Conservation (phyloP, 2,888 invertebrate genomes). For the Cinara cedri region DNA sequence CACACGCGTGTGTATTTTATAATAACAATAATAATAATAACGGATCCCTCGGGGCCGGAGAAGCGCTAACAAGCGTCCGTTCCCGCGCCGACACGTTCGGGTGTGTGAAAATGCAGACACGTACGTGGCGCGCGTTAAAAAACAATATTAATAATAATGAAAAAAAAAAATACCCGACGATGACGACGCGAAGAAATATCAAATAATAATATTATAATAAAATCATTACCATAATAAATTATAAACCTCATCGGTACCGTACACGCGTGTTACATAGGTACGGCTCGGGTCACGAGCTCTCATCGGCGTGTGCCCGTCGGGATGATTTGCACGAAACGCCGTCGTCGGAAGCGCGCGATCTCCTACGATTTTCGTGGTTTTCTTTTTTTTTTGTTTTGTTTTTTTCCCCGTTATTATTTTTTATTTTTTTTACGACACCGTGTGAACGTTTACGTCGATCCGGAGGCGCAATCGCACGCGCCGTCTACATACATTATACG, state of each 20-base stretch:
- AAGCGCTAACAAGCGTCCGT: conserved; percentile 46
- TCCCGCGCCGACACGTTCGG: background rate
- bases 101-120: conserved; percentile 16
- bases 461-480: too few species aligned
- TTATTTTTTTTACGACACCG: background rate
- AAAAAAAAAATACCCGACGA: too few species aligned
- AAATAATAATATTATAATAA: conserved; percentile 17
- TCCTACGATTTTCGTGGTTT: too few species aligned
- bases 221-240: conserved; percentile 54
- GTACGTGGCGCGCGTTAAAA: background rate
- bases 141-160: too few species aligned
- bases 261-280: too few species aligned
- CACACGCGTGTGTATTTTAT: background rate
- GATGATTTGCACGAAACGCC: background rate
- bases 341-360: background rate
- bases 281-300: too few species aligned
- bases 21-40: conserved; percentile 17
- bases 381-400: too few species aligned
- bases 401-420: too few species aligned
- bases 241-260: conserved; percentile 15
- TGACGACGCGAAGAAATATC: background rate
- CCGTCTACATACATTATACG: too few species aligned
- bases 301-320: background rate
- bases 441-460: too few species aligned
- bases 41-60: conserved; percentile 28